These are phyloP conservation scores for Mus minutoides DNA, from an alignment of 2,797 vertebrate species.

Conservation along the genomic window DNA sequence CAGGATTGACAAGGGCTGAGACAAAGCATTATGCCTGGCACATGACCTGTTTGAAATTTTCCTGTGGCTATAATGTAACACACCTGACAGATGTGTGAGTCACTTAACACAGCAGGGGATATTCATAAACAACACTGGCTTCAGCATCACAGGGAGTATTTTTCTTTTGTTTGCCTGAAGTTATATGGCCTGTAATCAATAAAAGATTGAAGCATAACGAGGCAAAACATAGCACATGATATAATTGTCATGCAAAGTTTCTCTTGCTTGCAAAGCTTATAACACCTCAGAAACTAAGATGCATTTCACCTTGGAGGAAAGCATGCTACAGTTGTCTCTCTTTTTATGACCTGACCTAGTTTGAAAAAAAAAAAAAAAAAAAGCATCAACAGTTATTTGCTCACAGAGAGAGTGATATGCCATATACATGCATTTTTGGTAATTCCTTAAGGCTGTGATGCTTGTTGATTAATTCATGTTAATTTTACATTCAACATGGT, in stretches of 20 bases:
- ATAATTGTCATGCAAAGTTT: conserved; percentile 67
- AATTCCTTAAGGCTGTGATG: conserved; percentile 76
- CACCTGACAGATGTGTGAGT: conserved; percentile 88
- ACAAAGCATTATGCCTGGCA: conserved; percentile 84
- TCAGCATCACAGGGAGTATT: conserved; percentile 75
- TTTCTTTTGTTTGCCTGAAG: conserved; percentile 80
- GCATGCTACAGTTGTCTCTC: conserved; percentile 58
- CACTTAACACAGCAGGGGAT: conserved; percentile 82
- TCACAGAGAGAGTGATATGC: conserved; percentile 77
- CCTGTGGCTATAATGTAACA: conserved; percentile 82
- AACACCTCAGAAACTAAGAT: conserved; percentile 71
- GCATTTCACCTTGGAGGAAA: conserved; percentile 72
- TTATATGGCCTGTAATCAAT: conserved; percentile 65
- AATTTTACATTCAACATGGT: conserved; percentile 71
- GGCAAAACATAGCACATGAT: conserved; percentile 74
- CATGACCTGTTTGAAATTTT: conserved; percentile 82
- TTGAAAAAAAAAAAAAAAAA: conserved; percentile 66
- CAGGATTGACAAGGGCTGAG: conserved; percentile 84
- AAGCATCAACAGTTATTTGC: conserved; percentile 73
- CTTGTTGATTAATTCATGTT: conserved; percentile 77
- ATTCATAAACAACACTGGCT: conserved; percentile 81
- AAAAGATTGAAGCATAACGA: conserved; percentile 72
- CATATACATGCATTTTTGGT: conserved; percentile 75
- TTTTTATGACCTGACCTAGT: conserved; percentile 70
- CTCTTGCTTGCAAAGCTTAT: conserved; percentile 40